These are phyloP conservation scores for Drosophila ironensis DNA, from an alignment of 1,140 invertebrate genomes.

Conservation along the genomic window DNA sequence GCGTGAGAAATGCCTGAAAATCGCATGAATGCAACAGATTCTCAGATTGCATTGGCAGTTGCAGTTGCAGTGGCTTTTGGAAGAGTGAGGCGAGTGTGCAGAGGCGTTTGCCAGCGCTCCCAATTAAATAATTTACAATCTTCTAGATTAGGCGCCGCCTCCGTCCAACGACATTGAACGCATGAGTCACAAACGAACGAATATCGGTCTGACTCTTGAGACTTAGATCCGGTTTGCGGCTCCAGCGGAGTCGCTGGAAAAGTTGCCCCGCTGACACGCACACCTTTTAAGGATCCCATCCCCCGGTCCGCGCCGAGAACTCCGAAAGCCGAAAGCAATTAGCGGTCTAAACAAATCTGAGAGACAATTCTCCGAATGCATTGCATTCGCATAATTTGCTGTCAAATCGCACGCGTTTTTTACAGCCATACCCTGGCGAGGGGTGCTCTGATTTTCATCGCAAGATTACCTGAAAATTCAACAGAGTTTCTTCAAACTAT, in stretches of 20 bases:
- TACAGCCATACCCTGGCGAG: slow-evolving; percentile 1
- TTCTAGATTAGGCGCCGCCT: slow-evolving; percentile 55
- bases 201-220: slow-evolving; percentile 9
- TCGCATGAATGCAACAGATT: slow-evolving; percentile 18
- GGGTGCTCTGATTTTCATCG: not conserved
- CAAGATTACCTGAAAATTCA: too few species aligned
- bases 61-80: not conserved
- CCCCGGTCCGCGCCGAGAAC: slow-evolving; percentile 23
- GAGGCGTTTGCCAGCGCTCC: slow-evolving; percentile 47
- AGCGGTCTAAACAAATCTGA: slow-evolving; percentile 41
- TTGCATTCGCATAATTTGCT: slow-evolving; percentile 43
- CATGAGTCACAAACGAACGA: slow-evolving; percentile 44
- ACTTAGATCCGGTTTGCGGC: slow-evolving; percentile 48
- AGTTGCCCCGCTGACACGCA: slow-evolving; percentile 38
- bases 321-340: slow-evolving; percentile 38
- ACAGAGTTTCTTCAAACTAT: too few species aligned
- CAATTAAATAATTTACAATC: slow-evolving; percentile 60
- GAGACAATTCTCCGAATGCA: slow-evolving; percentile 38
- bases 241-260: slow-evolving; percentile 21
- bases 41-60: slow-evolving; percentile 18
- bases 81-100: slow-evolving; percentile 8
- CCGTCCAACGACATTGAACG: slow-evolving; percentile 34
- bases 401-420: slow-evolving; percentile 39
- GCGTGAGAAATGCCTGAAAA: slow-evolving; percentile 37
- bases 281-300: slow-evolving; percentile 33